Conservation (phyloP, 2,888 invertebrate species). For the Sinotaia quadrata region DNA sequence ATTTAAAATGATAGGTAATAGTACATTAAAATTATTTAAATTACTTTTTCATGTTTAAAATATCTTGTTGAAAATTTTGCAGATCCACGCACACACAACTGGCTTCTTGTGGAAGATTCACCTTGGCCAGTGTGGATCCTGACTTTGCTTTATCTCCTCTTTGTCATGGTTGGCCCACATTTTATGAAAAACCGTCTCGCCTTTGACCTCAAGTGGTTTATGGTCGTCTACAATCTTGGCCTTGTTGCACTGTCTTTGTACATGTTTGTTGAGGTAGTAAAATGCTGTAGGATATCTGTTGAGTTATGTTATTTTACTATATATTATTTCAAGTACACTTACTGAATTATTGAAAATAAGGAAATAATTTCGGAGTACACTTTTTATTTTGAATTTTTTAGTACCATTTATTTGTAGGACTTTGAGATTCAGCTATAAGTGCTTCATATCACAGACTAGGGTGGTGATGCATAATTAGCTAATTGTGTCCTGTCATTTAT, state of each 20-base stretch:
- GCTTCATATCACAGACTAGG: too few relatives aligned
- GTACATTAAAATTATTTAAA: too few relatives aligned
- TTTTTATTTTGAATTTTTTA: too few relatives aligned
- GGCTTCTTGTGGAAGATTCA: conserved; percentile 63
- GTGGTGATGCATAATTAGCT: too few relatives aligned
- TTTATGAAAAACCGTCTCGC: conserved; percentile 85
- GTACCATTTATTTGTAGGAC: too few relatives aligned
- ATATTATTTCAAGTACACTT: neutral
- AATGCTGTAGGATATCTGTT: neutral
- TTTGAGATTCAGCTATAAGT: too few relatives aligned
- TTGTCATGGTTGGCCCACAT: conserved; percentile 85
- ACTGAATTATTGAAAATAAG: neutral
- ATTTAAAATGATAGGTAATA: too few relatives aligned
- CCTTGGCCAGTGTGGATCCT: conserved; percentile 67
- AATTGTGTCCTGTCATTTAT: too few relatives aligned
- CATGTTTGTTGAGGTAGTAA: conserved; percentile 84
- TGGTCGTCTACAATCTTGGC: conserved; percentile 88
- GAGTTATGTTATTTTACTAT: neutral
- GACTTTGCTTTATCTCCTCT: conserved; percentile 56
- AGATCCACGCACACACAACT: conserved; percentile 69
- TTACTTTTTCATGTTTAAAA: too few relatives aligned
- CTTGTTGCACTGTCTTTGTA: conserved; percentile 88
- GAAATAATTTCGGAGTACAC: too few relatives aligned
- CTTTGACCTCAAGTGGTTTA: conserved; percentile 81
- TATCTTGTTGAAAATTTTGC: too few relatives aligned